Percentiles rank a stretch among this genome's conserved stretches.
Conservation (phyloP, 2,797 vertebrate species). For the Sciaenops ocellatus region DNA sequence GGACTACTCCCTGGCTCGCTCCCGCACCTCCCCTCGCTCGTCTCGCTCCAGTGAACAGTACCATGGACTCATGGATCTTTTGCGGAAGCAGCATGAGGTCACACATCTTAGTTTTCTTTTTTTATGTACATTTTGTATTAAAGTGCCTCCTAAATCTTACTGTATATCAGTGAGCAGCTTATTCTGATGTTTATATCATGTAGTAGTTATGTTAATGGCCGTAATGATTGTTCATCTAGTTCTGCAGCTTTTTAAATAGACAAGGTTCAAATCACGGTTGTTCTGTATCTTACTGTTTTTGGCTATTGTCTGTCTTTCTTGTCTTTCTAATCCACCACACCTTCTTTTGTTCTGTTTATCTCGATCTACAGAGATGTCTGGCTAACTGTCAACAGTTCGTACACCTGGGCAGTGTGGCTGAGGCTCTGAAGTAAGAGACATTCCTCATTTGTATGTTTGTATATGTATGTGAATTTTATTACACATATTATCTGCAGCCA, state of each 20-base stretch:
- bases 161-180: neutral
- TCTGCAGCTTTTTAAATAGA: conserved; percentile 4
- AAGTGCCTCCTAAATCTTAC: neutral
- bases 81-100: conserved; percentile 90
- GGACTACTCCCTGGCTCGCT: conserved; percentile 86
- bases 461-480: neutral
- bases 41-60: conserved; percentile 88
- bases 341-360: conserved; percentile 2
- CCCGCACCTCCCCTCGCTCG: conserved; percentile 83
- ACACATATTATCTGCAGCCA: neutral
- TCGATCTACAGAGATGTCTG: conserved; percentile 87
- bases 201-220: neutral
- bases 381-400: conserved; percentile 88
- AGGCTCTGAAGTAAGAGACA: conserved; percentile 89
- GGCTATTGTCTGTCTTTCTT: neutral
- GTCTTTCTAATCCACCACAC: neutral
- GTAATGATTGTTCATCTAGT: neutral
- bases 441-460: conserved; percentile 15
- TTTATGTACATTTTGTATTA: neutral
- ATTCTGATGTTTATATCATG: neutral
- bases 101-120: neutral
- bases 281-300: conserved; percentile 2
- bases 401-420: conserved; percentile 86
- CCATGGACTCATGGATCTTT: conserved; percentile 87
- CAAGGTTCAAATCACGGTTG: neutral